Evolutionary conservation across 64 coral and sea anemone species (phyloP), one percentile per base, ranked within the genome.

Genomic region (Orbicella faveolata): DNA sequence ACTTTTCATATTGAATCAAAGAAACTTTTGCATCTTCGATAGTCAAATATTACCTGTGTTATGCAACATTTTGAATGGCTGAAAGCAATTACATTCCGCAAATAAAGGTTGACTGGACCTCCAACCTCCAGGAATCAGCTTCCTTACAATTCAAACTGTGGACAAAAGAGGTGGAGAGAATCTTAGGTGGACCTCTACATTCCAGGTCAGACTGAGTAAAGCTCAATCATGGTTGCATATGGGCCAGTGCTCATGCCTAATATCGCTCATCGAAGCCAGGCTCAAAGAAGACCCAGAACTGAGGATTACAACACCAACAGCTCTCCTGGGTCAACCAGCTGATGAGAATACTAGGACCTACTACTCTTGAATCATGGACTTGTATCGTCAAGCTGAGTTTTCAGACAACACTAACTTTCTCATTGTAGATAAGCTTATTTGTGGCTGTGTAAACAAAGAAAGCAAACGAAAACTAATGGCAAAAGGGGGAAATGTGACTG

Each of bases 31-130:
- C 39, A 41, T 41, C 39, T 41, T 41, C 39, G 39, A 2, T 41
- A 2, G 2, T 41, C 39, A 41, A 41, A 41, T 41, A 41, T 41
- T 41, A 41, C 39, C 2, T 41, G 39, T 41, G 39, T 41, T 41
- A 41, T 41, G 39, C 4, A 41, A 41, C 39, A 41, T 41, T 41
- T 2, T 2, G 39, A 57, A 14, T 41, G 39, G 54, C 4, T 14
- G 54, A 57, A 57, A 57, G 54, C 13, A 9, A 57, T 57, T 57
- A 57, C 13, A 6, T 57, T 57, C 83, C 93, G 52, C 88, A 87
- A 87, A 94, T 83, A 51, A 89, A 70, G 52, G 92, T 94, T 72
- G 87, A 94, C 79, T 94, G 92, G 87, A 89, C 87, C 79, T 89
- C 79, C 11, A 90, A 34, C 34, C 79, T 73, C 73, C 10, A 90